Conservation (phyloP, 2,888 invertebrate genomes). For the Geophilus truncorum region DNA sequence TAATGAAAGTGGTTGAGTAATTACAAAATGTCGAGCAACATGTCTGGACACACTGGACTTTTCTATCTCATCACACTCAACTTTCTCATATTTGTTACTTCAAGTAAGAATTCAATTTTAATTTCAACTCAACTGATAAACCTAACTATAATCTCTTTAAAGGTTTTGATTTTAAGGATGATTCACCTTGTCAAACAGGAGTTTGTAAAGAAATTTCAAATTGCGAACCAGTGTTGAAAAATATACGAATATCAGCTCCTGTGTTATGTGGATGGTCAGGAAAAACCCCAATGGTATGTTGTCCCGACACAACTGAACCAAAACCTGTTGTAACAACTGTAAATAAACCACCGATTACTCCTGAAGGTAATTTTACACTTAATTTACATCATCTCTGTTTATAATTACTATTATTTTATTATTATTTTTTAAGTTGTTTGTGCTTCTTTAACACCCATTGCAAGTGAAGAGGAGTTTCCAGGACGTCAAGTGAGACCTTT, state of each 20-base stretch:
- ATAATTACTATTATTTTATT: neutral
- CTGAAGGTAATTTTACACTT: no score
- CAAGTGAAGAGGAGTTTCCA: neutral
- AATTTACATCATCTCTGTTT: no score
- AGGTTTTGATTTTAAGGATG: neutral
- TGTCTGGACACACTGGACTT: neutral
- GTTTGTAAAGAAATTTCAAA: neutral
- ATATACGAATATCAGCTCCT: neutral
- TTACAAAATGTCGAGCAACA: neutral
- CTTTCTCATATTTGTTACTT: no score
- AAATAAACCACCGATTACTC: no score
- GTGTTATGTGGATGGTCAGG: neutral
- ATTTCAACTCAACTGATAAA: no score
- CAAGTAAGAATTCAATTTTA: no score
- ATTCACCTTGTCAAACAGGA: neutral
- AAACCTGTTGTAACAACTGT: no score
- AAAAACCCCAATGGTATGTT: neutral
- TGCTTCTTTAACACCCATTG: neutral
- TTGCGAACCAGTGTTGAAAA: neutral
- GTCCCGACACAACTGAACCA: neutral
- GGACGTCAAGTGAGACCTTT: neutral
- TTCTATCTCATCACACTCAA: no score
- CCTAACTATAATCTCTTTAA: neutral
- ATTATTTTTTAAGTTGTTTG: neutral
- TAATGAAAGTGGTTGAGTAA: neutral